Conservation (phyloP, 2,113 vertebrate species). For the Pungitius pungitius region DNA sequence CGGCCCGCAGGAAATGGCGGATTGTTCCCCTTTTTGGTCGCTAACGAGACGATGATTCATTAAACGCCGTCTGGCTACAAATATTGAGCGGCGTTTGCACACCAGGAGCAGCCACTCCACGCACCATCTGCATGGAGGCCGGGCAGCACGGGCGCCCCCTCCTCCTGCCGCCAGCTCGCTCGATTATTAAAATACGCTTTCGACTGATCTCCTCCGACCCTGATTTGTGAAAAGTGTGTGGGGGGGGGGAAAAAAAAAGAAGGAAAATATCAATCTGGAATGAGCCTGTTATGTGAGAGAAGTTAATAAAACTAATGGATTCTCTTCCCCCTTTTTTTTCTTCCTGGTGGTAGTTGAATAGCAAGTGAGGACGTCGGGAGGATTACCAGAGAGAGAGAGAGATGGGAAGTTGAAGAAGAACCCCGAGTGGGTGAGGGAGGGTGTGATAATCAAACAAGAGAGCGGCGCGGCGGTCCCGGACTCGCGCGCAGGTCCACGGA, state of each 20-base stretch:
- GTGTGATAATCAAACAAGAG: constrained; percentile 68
- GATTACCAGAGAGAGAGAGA: constrained; percentile 46
- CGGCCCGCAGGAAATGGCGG: constrained; percentile 25
- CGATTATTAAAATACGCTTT: constrained; percentile 71
- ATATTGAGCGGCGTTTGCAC: constrained; percentile 45
- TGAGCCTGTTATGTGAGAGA: constrained; percentile 60
- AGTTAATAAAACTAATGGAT: constrained; percentile 78
- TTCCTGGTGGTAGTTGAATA: constrained; percentile 29
- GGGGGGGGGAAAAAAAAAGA: constrained; percentile 46
- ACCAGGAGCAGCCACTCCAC: constrained; percentile 42
- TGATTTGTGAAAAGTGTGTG: constrained; percentile 58
- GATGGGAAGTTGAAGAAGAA: constrained; percentile 28
- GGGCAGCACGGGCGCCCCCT: constrained; percentile 48
- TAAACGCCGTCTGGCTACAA: constrained; percentile 37
- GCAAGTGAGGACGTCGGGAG: constrained; percentile 22
- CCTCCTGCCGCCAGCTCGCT: constrained; percentile 52
- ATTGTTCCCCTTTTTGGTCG: constrained; percentile 37
- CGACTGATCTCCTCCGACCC: constrained; percentile 65
- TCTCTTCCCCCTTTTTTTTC: constrained; percentile 49
- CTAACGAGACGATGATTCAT: constrained; percentile 62
- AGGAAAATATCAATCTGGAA: constrained; percentile 62
- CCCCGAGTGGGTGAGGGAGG: constrained; percentile 48
- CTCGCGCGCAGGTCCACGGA: constrained; percentile 68
- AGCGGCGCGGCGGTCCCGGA: constrained; percentile 43
- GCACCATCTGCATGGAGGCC: constrained; percentile 46